A percentile compares a stretch with the other conserved stretches of the same genome.
Evolutionary conservation across 64 coral and sea anemone genomes (phyloP).

Genomic region (Pocillopora damicornis): DNA sequence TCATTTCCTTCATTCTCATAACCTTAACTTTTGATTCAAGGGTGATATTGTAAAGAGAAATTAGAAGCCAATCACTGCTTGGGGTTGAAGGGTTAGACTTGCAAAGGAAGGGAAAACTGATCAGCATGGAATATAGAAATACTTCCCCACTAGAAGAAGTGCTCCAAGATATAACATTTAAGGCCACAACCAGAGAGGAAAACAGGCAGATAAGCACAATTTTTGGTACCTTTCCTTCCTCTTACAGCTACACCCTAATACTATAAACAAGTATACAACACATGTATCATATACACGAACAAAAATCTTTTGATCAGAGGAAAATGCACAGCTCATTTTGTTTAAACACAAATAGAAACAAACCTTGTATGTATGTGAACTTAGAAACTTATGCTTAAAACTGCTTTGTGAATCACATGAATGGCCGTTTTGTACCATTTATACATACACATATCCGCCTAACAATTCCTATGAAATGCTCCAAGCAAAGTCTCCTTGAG

Average conservation of each 20-base stretch:
- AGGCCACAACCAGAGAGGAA: no score
- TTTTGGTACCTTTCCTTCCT: not conserved
- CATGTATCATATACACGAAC: not conserved
- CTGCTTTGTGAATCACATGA: not conserved
- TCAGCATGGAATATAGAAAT: no score
- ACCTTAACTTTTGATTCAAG: no score
- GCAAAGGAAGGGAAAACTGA: no score
- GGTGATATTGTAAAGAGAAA: no score
- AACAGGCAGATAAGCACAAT: not conserved
- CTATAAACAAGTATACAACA: not conserved
- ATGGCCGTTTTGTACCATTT: conserved; percentile 14
- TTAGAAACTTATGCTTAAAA: not conserved
- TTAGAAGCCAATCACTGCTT: no score
- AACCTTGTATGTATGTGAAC: conserved; percentile 1
- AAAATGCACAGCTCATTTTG: not conserved
- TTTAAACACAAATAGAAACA: not conserved
- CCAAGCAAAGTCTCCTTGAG: conserved; percentile 23
- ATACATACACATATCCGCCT: conserved; percentile 51
- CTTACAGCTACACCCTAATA: not conserved
- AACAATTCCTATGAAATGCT: conserved; percentile 46
- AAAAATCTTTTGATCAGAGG: not conserved
- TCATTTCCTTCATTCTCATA: no score
- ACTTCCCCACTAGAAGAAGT: no score
- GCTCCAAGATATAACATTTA: no score
- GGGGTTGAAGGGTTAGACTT: no score